Evolutionary conservation across 2,797 vertebrate species (phyloP).

Genomic region (Spea hammondii): DNA sequence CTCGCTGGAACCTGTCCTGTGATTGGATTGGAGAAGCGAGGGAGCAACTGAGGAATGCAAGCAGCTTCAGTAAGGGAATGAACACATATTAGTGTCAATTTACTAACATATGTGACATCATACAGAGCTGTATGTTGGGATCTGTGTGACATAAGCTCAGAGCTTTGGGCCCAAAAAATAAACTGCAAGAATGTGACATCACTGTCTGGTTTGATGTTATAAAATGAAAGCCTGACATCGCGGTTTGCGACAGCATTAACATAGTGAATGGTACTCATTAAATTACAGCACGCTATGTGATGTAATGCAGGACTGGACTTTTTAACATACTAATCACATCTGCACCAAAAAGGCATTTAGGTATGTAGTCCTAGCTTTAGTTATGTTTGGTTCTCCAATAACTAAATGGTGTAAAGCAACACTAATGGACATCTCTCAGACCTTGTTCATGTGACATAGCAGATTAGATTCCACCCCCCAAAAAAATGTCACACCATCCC

Average conservation of each 20-base stretch:
- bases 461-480: no score
- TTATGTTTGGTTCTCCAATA: no score
- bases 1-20: constrained; percentile 35
- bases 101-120: constrained; percentile 5
- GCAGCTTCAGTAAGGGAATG: constrained; percentile 26
- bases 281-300: constrained; percentile 2
- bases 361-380: no score
- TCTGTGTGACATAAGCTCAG: not conserved
- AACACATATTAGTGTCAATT: constrained; percentile 4
- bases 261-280: constrained; percentile 11
- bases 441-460: no score
- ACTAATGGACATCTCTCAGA: no score
- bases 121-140: not conserved
- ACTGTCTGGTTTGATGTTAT: not conserved
- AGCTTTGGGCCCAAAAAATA: no score
- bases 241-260: not conserved
- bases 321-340: no score
- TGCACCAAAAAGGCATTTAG: no score
- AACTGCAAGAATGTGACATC: not conserved
- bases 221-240: no score
- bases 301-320: no score
- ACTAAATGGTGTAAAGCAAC: no score
- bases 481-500: no score
- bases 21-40: constrained; percentile 24
- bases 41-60: constrained; percentile 36